Base-by-base conservation (phyloP, 2,888 invertebrate species). In the Megaustenia siamemsis region DNA sequence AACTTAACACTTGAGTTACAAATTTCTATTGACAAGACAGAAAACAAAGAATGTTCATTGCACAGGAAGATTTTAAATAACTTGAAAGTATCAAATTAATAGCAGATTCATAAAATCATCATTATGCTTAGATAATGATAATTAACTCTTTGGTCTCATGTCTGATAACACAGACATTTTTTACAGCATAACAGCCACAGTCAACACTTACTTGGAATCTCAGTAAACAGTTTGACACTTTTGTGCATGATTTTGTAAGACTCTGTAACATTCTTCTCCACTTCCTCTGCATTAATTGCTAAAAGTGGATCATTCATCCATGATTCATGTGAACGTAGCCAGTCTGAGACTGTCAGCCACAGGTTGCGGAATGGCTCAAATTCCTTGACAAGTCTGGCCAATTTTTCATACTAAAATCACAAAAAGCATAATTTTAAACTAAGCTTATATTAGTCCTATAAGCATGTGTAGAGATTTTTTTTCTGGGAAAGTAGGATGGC, bases 271-370 rank as follows among this genome's bases (percentile, higher is more conserved):
- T 94, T 93, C 2, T 95, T 94, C 91, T 96, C 96, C 15, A 97
- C 96, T 24, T 95, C 94, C 49, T 96, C 96, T 0, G 96, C 96
- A 91, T 97, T 97, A 24, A 98, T 95, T 88, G 96, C 96, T 84
- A 96, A 95, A 60, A 98, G 94, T 0, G 97, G 97, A 94, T 97
- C 97, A 87, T 97, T 96, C 95, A 96, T 95, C 95, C 97, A 97
- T 83, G 96, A 96, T 89, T 97, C 97, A 87, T 96, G 95, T 88
- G 96, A 95, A 88, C 96, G 96, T 15, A 96, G 93, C 96, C 97
- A 97, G 92, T 98, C 97, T 82, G 97, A 96, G 5, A 97, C 96
- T 0, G 97, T 96, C 63, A 96, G 95, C 98, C 98, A 98, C 0
- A 98, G 94, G 88, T 96, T 96, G 88, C 96, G 96, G 92, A 92